Evolutionary conservation across 2,888 invertebrate genomes (phyloP).

Genomic region (Amaurobius ferox): DNA sequence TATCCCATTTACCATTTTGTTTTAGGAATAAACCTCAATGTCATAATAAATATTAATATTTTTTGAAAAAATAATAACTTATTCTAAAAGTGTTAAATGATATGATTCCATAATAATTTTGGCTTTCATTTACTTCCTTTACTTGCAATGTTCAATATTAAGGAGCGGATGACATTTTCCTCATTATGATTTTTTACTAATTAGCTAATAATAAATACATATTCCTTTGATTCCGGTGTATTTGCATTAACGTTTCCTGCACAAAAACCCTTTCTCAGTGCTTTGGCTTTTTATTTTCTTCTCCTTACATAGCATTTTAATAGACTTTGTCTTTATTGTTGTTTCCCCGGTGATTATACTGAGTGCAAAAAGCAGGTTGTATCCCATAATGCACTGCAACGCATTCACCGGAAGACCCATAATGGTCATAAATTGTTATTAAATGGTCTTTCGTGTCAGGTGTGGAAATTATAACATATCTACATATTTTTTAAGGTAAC

Average conservation of each 20-base stretch:
- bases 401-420: neutral
- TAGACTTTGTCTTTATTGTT: neutral
- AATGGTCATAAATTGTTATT: constrained; percentile 6
- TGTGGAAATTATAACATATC: neutral
- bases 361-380: neutral
- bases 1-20: no score
- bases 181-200: constrained; percentile 11
- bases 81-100: neutral
- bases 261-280: neutral
- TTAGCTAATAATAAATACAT: constrained; percentile 6
- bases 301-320: neutral
- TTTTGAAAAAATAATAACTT: no score
- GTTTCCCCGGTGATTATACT: neutral
- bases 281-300: neutral
- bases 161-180: neutral
- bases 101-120: neutral
- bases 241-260: neutral
- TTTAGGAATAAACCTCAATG: no score
- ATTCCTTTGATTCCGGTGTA: neutral
- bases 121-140: neutral
- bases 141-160: neutral
- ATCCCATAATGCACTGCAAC: neutral
- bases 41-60: no score
- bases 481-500: no score
- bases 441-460: neutral